Base-by-base conservation (phyloP, 2,888 invertebrate genomes). In the Drosophila koepferae region DNA sequence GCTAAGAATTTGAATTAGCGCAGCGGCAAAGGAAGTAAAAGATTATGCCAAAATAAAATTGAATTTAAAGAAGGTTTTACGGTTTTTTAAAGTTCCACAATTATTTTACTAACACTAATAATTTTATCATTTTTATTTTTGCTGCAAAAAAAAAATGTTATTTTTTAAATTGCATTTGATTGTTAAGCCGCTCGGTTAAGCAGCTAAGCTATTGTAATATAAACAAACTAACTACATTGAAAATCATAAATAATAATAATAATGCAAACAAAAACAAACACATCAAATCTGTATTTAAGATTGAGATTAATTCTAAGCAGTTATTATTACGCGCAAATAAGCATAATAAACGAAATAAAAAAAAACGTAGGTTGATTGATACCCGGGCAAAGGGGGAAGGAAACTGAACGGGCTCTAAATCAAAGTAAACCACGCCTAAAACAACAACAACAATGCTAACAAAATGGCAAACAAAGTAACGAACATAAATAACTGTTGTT, bases 401-500 rank as follows among this genome's bases (percentile, higher is more conserved):
- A n/a, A 58, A 58, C 20, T 59, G 34, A 23, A n/a, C 7, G 46
- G 46, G 51, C 34, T 4, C 12, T 54, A 2, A 61, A 59, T 16
- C 44, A 56, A 40, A 40, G 38, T 2, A 16, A 53, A 20, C 12
- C 44, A 20, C 20, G 12, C 20, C 44, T 3, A 16, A 41, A 3
- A 3, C 34, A 38, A 46, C 12, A 67, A 63, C 55, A 67, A 71
- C 20, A 20, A 54, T 61, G 72, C 67, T 16, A 74, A 60, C 72
- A 72, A 76, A 76, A 65, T 60, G 71, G 38, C 59, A 69, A 80
- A 80, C 66, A 72, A 77, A 66, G 64, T 74, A 77, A 75, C 73
- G 72, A 81, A 77, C 78, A 83, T 86, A 87, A 87, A 86, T 87
- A 86, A 86, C 82, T 73, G 84, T 81, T 86, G 82, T 82, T 86